Evolutionary conservation across 2,888 invertebrate species (phyloP), one percentile per base, ranked within the genome.

Genomic region (Nineta flava): DNA sequence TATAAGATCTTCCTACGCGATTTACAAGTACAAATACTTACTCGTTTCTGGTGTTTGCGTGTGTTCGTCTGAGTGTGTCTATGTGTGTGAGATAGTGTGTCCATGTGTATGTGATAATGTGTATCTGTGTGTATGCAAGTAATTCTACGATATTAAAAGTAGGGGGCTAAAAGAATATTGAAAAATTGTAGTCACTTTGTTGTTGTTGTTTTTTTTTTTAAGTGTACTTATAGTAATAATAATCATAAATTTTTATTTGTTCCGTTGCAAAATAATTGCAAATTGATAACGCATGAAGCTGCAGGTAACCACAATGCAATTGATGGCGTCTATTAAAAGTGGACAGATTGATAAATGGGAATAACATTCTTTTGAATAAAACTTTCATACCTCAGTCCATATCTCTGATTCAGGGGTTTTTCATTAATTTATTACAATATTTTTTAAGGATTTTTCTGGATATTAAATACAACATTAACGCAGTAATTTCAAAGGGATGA

Each of bases 111-210:
- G n/a, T 41, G 42, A n/a, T 17, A 7, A 26, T 7, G 26, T 26
- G 26, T 26, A 26, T 26, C 26, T 26, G 26, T 26, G 26, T 26
- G 10, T 16, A 42, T 17, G 42, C 42, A 17, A 42, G 42, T 42
- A 19, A 16, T 19, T 16, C 17, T 42, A 4, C 21, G 10, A 31
- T 26, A 45, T 26, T 31, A 15, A 15, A n/a, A 15, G 26, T 45
- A 15, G 31, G 47, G 47, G 34, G n/a, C 15, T 16, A 35, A 35
- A 16, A 31, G n/a, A 17, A n/a, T 35, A 47, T 47, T 47, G 47
- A 47, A 47, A 47, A 47, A 47, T 47, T 47, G 38, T 35, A 47
- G 6, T 26, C 26, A 26, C 26, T 26, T 26, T 19, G 19, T 19
- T 2, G 19, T n/a, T n/a, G 19, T 19, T 19, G 2, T 13, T 13